Evolutionary conservation across 2,113 vertebrate species (phyloP), one percentile per base, ranked within the genome.

Genomic region (Daubentonia madagascariensis): DNA sequence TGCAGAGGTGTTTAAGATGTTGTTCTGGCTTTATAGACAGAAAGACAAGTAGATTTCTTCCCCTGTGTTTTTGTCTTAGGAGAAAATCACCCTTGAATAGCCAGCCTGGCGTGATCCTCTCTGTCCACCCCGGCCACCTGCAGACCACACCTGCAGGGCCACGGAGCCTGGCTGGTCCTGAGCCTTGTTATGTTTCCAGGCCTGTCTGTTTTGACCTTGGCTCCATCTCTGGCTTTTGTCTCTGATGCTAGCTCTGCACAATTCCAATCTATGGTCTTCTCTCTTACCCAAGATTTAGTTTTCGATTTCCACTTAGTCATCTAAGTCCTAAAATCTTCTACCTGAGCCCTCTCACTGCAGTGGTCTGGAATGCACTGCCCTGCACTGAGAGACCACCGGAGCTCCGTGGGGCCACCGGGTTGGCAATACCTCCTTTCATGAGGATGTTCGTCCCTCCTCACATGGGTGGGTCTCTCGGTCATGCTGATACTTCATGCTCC

Each of bases 221-320:
- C 20, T 93, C 76, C 59, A 18, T 54, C 78, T 85, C 63, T 63
- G 84, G 40, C 84, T 97, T 89, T 91, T 86, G 45, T 97, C 68
- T 83, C 59, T 86, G 45, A 73, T 88, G 50, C 68, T n/a, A 35
- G 22, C 28, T 63, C 85, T 52, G 54, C 79, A 92, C 30, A 59
- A 4, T 93, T 45, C 76, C 12, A 3, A 57, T 57, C 73, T 72
- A 5, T 43, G 22, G 17, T 32, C 59, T 91, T 78, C 37, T 73
- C 40, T 81, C 35, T 57, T 85, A 48, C 32, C 68, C 59, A 23
- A 37, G 72, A 40, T 72, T 85, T 63, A 85, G 63, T 93, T 94
- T 78, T 50, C 0, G 1, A 52, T 86, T 95, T 95, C 84, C 63
- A 83, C 68, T 35, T 91, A 57, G 30, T 89, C 48, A 20, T 81